A percentile compares a stretch with the other conserved stretches of the same genome.
These are phyloP conservation scores for Tenrec ecaudatus DNA, from an alignment of 2,113 vertebrate genomes.

Conservation along the genomic window DNA sequence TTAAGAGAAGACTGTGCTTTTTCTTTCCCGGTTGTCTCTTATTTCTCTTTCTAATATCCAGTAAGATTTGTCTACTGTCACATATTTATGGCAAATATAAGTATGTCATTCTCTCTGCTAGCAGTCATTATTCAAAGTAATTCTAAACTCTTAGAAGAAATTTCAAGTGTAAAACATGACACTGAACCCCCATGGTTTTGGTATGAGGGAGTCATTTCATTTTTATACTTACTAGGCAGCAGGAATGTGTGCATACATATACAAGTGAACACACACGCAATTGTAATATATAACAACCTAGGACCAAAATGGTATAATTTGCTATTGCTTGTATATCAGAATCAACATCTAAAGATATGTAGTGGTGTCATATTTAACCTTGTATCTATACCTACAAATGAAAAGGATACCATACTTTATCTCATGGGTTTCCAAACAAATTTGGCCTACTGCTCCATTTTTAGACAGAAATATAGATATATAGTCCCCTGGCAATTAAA, in stretches of 20 bases:
- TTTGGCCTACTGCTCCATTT: too few species aligned
- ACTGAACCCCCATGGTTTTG: too few species aligned
- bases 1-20: not conserved
- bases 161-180: not conserved
- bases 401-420: too few species aligned
- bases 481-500: too few species aligned
- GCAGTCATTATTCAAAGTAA: slow-evolving; percentile 37
- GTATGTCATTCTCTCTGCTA: not conserved
- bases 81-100: slow-evolving; percentile 48
- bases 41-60: not conserved
- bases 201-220: not conserved
- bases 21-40: not conserved
- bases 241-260: too few species aligned
- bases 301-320: not conserved
- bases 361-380: not conserved
- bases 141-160: slow-evolving; percentile 35
- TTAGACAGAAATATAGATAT: too few species aligned
- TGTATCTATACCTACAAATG: too few species aligned
- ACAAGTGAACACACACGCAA: not conserved
- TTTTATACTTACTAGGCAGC: not conserved
- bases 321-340: not conserved
- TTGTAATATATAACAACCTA: not conserved
- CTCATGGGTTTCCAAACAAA: too few species aligned
- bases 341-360: not conserved
- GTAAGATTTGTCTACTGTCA: not conserved